phyloP scores from a whole-genome alignment of 2,113 vertebrate genomes.

The Gasterosteus aculeatus region DNA sequence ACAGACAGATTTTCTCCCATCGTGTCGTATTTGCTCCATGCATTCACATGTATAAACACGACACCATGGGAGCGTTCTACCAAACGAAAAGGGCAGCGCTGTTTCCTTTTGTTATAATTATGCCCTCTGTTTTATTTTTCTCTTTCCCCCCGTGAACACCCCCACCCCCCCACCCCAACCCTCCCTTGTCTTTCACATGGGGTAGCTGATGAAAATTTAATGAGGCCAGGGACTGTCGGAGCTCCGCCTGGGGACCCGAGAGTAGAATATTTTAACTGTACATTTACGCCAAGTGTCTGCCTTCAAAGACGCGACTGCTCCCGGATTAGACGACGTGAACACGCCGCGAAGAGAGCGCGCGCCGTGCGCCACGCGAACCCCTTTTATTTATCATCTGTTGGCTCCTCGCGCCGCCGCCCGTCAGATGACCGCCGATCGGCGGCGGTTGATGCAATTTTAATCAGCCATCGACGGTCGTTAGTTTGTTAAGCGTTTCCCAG shows the following conservation, averaged over 20 bases:
- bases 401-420: conserved; percentile 47
- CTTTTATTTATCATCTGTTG: conserved; percentile 70
- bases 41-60: conserved; percentile 16
- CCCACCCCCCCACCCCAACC: conserved; percentile 79
- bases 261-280: conserved; percentile 99
- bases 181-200: conserved; percentile 86
- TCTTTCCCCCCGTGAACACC: conserved; percentile 79
- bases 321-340: conserved; percentile 89
- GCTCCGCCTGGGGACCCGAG: conserved; percentile 92
- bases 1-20: conserved; percentile 15
- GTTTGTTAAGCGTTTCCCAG: conserved; percentile 84
- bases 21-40: conserved; percentile 36
- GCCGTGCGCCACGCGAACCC: conserved; percentile 56
- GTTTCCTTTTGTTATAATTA: conserved; percentile 86
- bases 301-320: conserved; percentile 95
- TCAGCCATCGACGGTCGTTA: conserved; percentile 85
- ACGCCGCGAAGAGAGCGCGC: conserved; percentile 86
- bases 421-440: conserved; percentile 69
- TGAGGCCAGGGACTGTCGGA: conserved; percentile 95
- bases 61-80: conserved; percentile 61
- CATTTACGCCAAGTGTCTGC: conserved; percentile 97
- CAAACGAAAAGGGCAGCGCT: conserved; percentile 74
- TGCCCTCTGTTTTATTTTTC: conserved; percentile 84
- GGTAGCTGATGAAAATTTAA: conserved; percentile 98
- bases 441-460: conserved; percentile 91